These are phyloP conservation scores for Scomber scombrus DNA, from an alignment of 2,113 vertebrate genomes.

Conservation along the genomic window DNA sequence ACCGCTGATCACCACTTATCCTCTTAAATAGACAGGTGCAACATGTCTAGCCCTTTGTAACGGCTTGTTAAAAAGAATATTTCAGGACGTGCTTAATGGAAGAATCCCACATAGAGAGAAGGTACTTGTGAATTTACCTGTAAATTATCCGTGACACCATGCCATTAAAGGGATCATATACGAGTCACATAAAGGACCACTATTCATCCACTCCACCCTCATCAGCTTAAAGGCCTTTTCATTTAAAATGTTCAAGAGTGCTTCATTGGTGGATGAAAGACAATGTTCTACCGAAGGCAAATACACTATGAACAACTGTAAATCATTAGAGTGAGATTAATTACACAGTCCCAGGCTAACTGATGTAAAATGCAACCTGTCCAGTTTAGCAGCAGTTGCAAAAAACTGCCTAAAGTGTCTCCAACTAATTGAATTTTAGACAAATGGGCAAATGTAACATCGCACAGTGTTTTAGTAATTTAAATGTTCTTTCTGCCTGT, in stretches of 20 bases:
- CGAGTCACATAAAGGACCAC: conserved; percentile 48
- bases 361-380: neutral
- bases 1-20: conserved; percentile 45
- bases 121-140: conserved; percentile 52
- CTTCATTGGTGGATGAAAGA: conserved; percentile 56
- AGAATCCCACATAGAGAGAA: conserved; percentile 24
- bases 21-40: conserved; percentile 24
- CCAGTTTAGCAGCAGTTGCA: neutral
- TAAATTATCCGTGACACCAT: conserved; percentile 53
- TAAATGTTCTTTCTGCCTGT: too few relatives aligned
- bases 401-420: too few relatives aligned
- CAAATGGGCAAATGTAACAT: too few relatives aligned
- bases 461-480: too few relatives aligned
- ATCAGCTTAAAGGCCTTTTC: conserved; percentile 66
- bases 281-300: conserved; percentile 12
- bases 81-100: conserved; percentile 55
- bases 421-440: too few relatives aligned
- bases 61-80: conserved; percentile 37
- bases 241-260: conserved; percentile 63
- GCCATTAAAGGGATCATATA: conserved; percentile 53
- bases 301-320: conserved; percentile 2
- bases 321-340: neutral
- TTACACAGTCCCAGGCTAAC: neutral
- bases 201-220: conserved; percentile 63
- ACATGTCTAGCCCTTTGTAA: conserved; percentile 18